Conservation (phyloP, 2,797 vertebrate species). For the Myiotriccus ornatus region DNA sequence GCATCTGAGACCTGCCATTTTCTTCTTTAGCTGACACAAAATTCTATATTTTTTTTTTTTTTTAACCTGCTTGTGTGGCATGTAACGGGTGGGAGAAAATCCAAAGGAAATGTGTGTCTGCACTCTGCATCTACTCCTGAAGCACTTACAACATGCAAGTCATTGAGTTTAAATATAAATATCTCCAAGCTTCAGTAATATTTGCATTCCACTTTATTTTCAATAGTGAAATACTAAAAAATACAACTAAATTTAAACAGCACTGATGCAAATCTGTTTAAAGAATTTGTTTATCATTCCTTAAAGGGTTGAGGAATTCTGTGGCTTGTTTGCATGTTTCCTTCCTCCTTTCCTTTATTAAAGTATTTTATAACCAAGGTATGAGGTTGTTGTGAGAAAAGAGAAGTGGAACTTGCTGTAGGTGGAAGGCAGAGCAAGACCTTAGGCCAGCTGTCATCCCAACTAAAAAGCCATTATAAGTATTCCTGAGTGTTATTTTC, state of each 20-base stretch:
- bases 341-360: background rate
- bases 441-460: background rate
- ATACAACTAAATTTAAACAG: background rate
- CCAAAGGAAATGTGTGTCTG: background rate
- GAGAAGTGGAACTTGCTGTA: background rate
- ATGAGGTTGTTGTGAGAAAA: background rate
- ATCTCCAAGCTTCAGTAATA: background rate
- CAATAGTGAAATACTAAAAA: background rate
- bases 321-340: background rate
- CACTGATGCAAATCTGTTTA: background rate
- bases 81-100: background rate
- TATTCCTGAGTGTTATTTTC: background rate
- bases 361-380: background rate
- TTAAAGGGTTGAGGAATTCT: background rate
- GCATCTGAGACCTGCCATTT: background rate
- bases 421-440: background rate
- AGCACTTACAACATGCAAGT: background rate
- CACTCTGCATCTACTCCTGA: background rate
- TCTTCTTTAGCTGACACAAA: background rate
- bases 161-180: background rate
- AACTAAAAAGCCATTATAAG: background rate
- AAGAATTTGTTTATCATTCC: background rate
- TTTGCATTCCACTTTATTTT: background rate
- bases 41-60: background rate
- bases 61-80: background rate